A percentile compares a stretch with the other conserved stretches of the same genome.
These are phyloP conservation scores for Cheilosia variabilis DNA, from an alignment of 2,888 invertebrate species.

Conservation along the genomic window DNA sequence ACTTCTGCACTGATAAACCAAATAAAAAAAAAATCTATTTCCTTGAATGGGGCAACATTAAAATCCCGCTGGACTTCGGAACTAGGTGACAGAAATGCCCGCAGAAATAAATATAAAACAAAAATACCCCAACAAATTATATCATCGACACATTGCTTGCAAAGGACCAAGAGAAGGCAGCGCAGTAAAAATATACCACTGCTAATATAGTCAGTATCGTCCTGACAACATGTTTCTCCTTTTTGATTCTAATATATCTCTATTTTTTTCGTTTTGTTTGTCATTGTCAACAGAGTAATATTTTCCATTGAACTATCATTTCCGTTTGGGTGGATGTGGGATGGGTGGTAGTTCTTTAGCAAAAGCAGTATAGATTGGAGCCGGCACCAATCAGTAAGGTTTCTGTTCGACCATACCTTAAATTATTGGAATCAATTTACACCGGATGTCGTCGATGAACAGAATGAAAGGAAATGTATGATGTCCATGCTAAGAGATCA, in stretches of 20 bases:
- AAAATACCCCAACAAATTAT: constrained; percentile 40
- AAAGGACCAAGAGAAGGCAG: constrained; percentile 10
- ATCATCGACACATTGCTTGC: constrained; percentile 40
- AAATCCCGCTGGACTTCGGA: constrained; percentile 35
- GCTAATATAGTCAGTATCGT: constrained; percentile 56
- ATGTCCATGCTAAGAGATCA: constrained; percentile 44
- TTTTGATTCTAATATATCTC: constrained; percentile 27
- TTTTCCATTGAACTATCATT: constrained; percentile 75
- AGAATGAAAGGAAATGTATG: constrained; percentile 45
- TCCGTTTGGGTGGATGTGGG: constrained; percentile 49
- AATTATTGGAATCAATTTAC: constrained; percentile 67
- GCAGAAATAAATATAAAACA: constrained; percentile 34
- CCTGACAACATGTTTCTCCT: constrained; percentile 63
- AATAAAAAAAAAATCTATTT: constrained; percentile 16
- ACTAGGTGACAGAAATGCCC: constrained; percentile 47
- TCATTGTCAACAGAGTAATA: constrained; percentile 71
- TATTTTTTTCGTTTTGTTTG: constrained; percentile 1
- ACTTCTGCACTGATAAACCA: constrained; percentile 4
- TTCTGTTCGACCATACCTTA: constrained; percentile 57
- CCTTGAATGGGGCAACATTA: constrained; percentile 24
- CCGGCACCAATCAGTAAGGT: constrained; percentile 67
- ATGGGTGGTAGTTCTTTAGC: constrained; percentile 42
- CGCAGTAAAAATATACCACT: constrained; percentile 8
- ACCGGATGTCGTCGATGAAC: constrained; percentile 36
- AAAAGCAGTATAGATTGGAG: constrained; percentile 56